phyloP scores from a whole-genome alignment of 1,140 invertebrate species.

The Helicoverpa armigera region DNA sequence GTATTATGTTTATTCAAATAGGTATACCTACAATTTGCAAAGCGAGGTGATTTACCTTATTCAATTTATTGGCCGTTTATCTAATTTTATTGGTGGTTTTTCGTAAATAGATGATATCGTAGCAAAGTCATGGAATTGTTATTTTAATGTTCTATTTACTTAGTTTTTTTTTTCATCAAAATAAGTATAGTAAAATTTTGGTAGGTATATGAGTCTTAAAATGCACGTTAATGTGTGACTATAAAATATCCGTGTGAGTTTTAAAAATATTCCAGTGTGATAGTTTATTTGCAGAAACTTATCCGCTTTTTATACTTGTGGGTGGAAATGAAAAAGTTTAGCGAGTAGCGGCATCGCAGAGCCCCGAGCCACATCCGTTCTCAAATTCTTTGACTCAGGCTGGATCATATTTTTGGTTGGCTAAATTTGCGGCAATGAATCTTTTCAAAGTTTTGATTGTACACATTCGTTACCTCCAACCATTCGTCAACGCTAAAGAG shows the following conservation, averaged over 20 bases:
- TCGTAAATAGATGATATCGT: too few relatives aligned
- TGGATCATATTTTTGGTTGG: constrained; percentile 70
- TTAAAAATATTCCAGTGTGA: constrained; percentile 42
- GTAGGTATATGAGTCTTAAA: not conserved
- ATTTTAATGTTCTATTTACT: too few relatives aligned
- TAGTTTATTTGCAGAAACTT: constrained; percentile 46
- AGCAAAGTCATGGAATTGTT: too few relatives aligned
- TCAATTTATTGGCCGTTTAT: too few relatives aligned
- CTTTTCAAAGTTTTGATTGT: constrained; percentile 77
- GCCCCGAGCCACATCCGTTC: constrained; percentile 46
- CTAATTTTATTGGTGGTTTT: too few relatives aligned
- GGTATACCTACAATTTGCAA: not conserved
- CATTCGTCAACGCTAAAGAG: constrained; percentile 66
- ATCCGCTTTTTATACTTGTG: constrained; percentile 47
- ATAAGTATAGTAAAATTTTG: not conserved
- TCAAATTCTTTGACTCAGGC: constrained; percentile 62
- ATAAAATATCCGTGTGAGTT: constrained; percentile 24
- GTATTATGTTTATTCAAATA: not conserved
- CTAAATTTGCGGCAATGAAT: constrained; percentile 75
- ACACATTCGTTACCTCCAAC: constrained; percentile 71
- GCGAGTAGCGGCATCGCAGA: constrained; percentile 33
- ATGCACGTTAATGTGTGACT: constrained; percentile 9
- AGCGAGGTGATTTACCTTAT: too few relatives aligned
- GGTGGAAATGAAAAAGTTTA: constrained; percentile 54
- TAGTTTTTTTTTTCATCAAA: not conserved